phyloP scores from a whole-genome alignment of 2,113 vertebrate genomes.

The Thalassoma bifasciatum region DNA sequence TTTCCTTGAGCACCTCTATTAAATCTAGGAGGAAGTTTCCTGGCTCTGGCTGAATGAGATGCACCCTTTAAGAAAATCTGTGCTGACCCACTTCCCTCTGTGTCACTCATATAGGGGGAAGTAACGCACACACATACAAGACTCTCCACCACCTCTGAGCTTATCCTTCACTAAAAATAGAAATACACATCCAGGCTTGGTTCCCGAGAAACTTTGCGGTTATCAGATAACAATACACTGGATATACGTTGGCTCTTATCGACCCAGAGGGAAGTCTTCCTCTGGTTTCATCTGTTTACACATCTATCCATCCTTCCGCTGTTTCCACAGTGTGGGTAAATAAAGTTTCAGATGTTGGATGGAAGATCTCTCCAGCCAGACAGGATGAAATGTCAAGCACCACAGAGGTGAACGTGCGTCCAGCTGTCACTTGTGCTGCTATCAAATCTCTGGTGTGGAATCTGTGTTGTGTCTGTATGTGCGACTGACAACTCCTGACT shows the following conservation, averaged over 20 bases:
- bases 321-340: constrained; percentile 18
- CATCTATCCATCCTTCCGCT: constrained; percentile 16
- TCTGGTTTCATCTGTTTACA: constrained; percentile 54
- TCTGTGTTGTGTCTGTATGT: constrained; percentile 12
- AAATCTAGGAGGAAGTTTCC: constrained; percentile 60
- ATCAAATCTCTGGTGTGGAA: constrained; percentile 11
- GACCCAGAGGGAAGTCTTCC: constrained; percentile 35
- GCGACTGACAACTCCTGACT: constrained; percentile 11
- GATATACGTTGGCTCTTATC: constrained; percentile 40
- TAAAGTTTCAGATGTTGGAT: constrained; percentile 38
- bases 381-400: constrained; percentile 26
- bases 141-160: constrained; percentile 52
- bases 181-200: constrained; percentile 8
- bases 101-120: constrained; percentile 63
- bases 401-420: constrained; percentile 6
- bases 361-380: constrained; percentile 18
- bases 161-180: constrained; percentile 71
- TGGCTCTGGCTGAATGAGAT: constrained; percentile 56
- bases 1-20: constrained; percentile 53
- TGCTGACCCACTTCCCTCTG: constrained; percentile 74
- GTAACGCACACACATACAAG: constrained; percentile 22
- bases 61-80: constrained; percentile 57
- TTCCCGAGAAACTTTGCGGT: constrained; percentile 40
- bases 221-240: constrained; percentile 59
- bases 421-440: constrained; percentile 40